Evolutionary conservation across 2,888 invertebrate species (phyloP).

Genomic region (Agrochola lychnidis): DNA sequence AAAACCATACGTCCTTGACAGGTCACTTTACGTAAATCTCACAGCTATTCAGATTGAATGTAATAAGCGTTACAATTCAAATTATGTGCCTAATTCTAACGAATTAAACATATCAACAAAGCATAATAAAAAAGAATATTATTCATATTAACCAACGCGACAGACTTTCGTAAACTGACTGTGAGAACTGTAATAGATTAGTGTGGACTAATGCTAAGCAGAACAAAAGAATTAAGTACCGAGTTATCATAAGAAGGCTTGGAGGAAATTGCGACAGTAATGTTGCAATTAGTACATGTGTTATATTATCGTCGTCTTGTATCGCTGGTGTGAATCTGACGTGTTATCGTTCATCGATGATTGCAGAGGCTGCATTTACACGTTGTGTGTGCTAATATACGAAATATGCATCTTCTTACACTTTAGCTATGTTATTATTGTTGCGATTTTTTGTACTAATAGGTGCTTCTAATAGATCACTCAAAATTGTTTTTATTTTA

Average conservation of each 20-base stretch:
- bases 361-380: conserved; percentile 17
- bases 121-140: conserved; percentile 57
- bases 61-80: conserved; percentile 52
- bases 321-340: conserved; percentile 36
- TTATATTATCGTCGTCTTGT: conserved; percentile 42
- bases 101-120: conserved; percentile 65
- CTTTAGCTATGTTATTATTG: not conserved
- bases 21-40: conserved; percentile 63
- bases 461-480: not conserved
- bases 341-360: conserved; percentile 57
- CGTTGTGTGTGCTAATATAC: conserved; percentile 8
- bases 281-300: conserved; percentile 41
- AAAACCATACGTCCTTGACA: conserved; percentile 62
- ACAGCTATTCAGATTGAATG: conserved; percentile 60
- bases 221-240: conserved; percentile 70
- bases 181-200: conserved; percentile 70
- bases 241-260: conserved; percentile 44
- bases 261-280: conserved; percentile 60
- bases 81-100: conserved; percentile 56
- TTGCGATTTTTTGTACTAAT: not conserved
- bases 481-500: not conserved
- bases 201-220: conserved; percentile 60
- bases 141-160: conserved; percentile 65
- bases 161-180: conserved; percentile 62
- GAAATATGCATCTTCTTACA: not conserved